Base-by-base conservation (phyloP, 1,140 invertebrate species). In the Stegodyphus mimosarum region DNA sequence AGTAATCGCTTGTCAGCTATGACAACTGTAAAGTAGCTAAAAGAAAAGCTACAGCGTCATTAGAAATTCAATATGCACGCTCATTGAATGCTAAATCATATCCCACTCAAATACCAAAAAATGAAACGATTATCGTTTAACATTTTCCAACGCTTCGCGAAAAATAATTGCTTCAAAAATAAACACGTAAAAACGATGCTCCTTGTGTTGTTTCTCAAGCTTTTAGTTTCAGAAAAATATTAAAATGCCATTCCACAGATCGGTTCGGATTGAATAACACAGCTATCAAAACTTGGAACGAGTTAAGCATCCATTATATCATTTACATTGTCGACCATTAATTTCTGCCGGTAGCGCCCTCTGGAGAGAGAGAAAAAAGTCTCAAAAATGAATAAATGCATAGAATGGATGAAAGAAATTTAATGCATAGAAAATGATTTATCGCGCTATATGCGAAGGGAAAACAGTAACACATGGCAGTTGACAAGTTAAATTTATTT, bases 401-500 rank as follows among this genome's bases (percentile, higher is more conserved):
- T 55, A 15, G 53, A 79, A 72, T 15, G 15, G 66, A 11, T 53
- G 53, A 52, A 79, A 69, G 33, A 66, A 79, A 79, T 79, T 79
- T 67, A 79, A 79, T 79, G 66, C 60, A 48, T 50, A 50, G 63
- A 79, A 79, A 67, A 79, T 79, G 77, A 79, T 79, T 79, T 79
- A 79, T 79, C 77, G 55, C 50, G 50, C 66, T 51, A 79, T 70
- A 53, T 77, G 60, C 64, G 17, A 50, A 79, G 70, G 52, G 77
- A 79, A 79, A 69, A 79, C 48, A 79, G 77, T 79, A 79, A 70
- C 77, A 79, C 63, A 79, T 79, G 77, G 77, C 18, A 79, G 77
- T 70, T 79, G 77, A 79, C 77, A 79, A 79, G 77, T 53, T 70
- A 52, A 70, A 79, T 79, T 79, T 79, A 79, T 79, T 79, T 70